Evolutionary conservation across 2,888 invertebrate species (phyloP), one percentile per base, ranked within the genome.

Genomic region (Agrochola circellaris): DNA sequence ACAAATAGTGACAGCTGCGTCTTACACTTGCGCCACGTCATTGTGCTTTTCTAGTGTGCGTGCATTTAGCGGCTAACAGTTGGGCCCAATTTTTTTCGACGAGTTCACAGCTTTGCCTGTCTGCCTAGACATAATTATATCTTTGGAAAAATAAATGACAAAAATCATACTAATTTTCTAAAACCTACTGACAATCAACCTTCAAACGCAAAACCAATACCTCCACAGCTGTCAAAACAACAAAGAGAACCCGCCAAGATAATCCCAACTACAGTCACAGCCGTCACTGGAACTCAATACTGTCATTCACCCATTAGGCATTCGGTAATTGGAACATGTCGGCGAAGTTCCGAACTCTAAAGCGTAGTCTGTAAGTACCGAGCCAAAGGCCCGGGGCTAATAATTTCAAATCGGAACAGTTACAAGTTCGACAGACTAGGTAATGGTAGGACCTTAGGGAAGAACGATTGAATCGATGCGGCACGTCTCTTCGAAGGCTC

Each of bases 351-450:
- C 77, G 64, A 77, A 84, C 80, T 74, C 71, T 64, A 84, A 13
- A 20, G 15, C 34, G 34, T 60, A 42, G 20, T 23, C 70, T 79
- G 20, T 77, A 72, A 72, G 70, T 72, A 81, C 51, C 45, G 81
- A 81, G 81, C 76, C 79, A 79, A 79, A 83, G 71, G 75, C 88
- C 81, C 77, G 84, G 60, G 88, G 89, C 87, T 90, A 90, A 92
- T 92, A 91, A 93, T 93, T 92, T 91, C 88, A 89, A 92, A 91
- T 92, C 88, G 86, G 89, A 88, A 85, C 90, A 87, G 90, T 90
- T 89, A 89, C 81, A 89, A 93, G 88, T 91, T 91, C 87, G 83
- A 85, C 84, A 86, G 90, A 87, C 89, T 90, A 87, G 87, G 90
- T 91, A 92, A 93, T 90, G 89, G 84, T 80, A 56, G 60, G 83